Evolutionary conservation across 2,797 vertebrate species (phyloP), one percentile per base, ranked within the genome.

Genomic region (Etheostoma perlongum): DNA sequence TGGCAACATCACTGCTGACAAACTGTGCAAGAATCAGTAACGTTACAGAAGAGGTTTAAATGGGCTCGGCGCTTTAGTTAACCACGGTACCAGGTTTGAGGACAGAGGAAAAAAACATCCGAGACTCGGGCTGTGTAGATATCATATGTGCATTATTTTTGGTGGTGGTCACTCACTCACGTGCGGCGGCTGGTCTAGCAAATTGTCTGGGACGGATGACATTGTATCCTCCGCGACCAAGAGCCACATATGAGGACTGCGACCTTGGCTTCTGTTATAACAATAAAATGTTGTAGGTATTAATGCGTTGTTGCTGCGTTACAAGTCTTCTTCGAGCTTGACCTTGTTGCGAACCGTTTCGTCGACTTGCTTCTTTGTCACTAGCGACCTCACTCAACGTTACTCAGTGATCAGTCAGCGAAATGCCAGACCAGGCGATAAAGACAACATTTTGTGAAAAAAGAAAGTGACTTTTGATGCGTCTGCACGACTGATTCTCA

Each of bases 261-360:
- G 89, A 91, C 91, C 91, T 92, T 89, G 91, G 75, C 66, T 85
- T 27, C 40, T 66, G 58, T 61, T 87, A n/a, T 57, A 78, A 88
- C 83, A 85, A 86, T 88, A 68, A 82, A 73, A 81, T 59, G 30
- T 51, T 65, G 60, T 23, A 9, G 72, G 33, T 48, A 63, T 82
- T 51, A 68, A 62, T 1, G 72, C 52, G 60, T 60, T 73, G 81
- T 76, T 33, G 59, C 76, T 21, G 73, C 74, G 72, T 74, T 76
- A 36, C 67, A 48, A 63, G 76, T 86, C 48, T 62, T 53, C 42
- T 18, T 33, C 47, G 25, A 58, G 82, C 68, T 84, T 95, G 95
- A 95, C 94, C 94, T 95, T 95, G 93, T 93, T 94, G 87, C 85
- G 86, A 87, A 85, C 82, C 92, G 84, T 77, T 90, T 83, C 64